phyloP scores from a whole-genome alignment of 2,113 vertebrate genomes.

The Gymnobelideus leadbeateri region DNA sequence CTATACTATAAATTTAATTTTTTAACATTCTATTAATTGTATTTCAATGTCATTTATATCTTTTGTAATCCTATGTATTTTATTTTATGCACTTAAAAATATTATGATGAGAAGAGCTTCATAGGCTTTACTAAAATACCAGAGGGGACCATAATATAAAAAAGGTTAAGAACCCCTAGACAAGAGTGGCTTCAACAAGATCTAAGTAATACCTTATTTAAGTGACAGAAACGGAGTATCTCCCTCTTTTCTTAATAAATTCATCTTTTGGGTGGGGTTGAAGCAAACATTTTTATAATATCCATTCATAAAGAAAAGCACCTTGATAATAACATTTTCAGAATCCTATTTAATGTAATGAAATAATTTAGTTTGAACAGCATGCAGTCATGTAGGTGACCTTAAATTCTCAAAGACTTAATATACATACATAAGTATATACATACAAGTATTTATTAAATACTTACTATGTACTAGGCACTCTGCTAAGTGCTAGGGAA shows the following conservation, averaged over 20 bases:
- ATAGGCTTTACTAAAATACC: background rate
- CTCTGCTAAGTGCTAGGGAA: background rate
- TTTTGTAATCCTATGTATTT: background rate
- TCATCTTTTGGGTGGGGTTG: background rate
- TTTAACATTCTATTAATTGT: background rate
- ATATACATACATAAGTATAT: no score
- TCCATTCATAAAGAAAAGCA: background rate
- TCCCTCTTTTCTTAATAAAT: background rate
- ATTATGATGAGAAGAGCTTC: background rate
- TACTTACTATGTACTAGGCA: background rate
- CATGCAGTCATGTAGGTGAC: background rate
- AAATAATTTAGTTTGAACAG: background rate
- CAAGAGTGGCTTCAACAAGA: background rate
- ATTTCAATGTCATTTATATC: background rate
- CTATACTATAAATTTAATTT: background rate
- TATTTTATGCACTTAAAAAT: background rate
- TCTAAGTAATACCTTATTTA: background rate
- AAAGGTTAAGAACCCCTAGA: background rate
- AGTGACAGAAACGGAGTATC: background rate
- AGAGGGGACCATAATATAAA: background rate
- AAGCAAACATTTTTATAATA: background rate
- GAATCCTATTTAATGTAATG: background rate
- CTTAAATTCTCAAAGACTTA: no score
- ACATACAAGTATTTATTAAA: background rate
- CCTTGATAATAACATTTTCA: background rate